Conservation (phyloP, 2,888 invertebrate species). For the Spisula subtruncata region DNA sequence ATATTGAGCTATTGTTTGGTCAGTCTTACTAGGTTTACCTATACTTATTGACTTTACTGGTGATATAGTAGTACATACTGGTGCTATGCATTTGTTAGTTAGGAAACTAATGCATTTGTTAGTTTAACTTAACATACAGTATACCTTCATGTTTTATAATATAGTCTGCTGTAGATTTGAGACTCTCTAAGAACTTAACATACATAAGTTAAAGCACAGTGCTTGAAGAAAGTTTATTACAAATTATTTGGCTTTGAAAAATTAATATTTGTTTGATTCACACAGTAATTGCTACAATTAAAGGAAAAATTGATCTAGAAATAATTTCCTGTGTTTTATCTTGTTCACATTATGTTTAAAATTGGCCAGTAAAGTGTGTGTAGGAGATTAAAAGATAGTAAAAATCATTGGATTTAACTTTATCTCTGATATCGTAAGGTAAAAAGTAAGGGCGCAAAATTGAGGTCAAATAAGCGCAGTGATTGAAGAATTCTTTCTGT, state of each 20-base stretch:
- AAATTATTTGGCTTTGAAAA: neutral
- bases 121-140: neutral
- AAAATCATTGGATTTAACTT: slow-evolving; percentile 43
- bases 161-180: neutral
- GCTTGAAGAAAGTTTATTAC: too few relatives aligned
- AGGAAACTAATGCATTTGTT: neutral
- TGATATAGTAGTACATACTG: neutral
- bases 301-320: neutral
- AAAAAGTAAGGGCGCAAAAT: slow-evolving; percentile 37
- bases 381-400: slow-evolving; percentile 44
- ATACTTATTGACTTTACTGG: neutral
- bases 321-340: neutral
- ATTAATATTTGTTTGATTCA: neutral
- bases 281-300: neutral
- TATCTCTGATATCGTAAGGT: slow-evolving; percentile 42
- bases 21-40: neutral
- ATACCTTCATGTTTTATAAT: neutral
- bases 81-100: neutral
- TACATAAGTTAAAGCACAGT: too few relatives aligned
- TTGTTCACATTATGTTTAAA: slow-evolving; percentile 22
- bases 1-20: slow-evolving; percentile 47
- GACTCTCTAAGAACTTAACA: too few relatives aligned
- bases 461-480: slow-evolving; percentile 37
- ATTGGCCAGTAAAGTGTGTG: slow-evolving; percentile 29
- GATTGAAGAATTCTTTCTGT: slow-evolving; percentile 49